A percentile compares a stretch with the other conserved stretches of the same genome.
Conservation (phyloP, 2,113 vertebrate genomes). For the Mesembrinibis cayennensis region DNA sequence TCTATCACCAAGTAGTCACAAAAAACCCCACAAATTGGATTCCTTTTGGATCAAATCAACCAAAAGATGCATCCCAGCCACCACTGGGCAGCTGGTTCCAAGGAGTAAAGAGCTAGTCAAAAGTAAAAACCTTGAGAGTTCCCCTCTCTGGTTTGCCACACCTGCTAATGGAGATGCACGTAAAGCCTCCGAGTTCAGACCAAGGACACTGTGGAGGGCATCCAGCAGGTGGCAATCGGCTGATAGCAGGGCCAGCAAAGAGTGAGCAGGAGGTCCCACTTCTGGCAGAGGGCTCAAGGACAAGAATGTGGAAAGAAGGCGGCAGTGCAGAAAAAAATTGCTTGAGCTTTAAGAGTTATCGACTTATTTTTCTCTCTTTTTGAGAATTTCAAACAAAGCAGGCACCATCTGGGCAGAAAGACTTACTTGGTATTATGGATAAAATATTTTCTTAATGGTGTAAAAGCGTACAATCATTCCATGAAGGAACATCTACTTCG, state of each 20-base stretch:
- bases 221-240: slow-evolving; percentile 25
- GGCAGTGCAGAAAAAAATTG: too few relatives aligned
- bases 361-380: not conserved
- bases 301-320: not conserved
- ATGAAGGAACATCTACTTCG: not conserved
- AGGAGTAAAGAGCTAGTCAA: not conserved
- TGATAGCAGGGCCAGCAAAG: not conserved
- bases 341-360: not conserved
- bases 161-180: not conserved
- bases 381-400: not conserved
- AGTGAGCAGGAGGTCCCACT: not conserved
- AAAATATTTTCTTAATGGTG: not conserved
- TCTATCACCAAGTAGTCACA: not conserved
- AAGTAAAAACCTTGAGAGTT: not conserved
- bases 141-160: not conserved
- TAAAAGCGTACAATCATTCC: not conserved
- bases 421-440: not conserved
- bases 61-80: not conserved
- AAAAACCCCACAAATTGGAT: not conserved
- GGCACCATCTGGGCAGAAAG: not conserved
- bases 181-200: not conserved
- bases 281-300: not conserved
- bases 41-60: not conserved
- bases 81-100: not conserved
- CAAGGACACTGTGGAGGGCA: not conserved